phyloP scores from a whole-genome alignment of 2,113 vertebrate genomes.

The Lontra canadensis region DNA sequence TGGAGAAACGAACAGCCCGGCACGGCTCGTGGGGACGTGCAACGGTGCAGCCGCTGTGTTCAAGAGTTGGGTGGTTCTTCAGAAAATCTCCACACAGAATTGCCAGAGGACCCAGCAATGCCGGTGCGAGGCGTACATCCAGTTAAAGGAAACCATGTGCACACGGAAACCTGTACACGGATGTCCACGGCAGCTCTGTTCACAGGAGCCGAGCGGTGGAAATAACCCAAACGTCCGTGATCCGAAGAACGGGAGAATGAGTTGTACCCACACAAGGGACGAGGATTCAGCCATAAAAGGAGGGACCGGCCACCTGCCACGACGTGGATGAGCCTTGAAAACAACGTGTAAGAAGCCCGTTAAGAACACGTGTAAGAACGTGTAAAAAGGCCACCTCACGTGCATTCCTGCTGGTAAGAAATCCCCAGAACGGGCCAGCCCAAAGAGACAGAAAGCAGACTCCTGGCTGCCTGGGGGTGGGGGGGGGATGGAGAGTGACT shows the following conservation, averaged over 20 bases:
- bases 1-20: accelerated
- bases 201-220: background rate
- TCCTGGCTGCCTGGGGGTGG: background rate
- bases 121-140: background rate
- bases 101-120: background rate
- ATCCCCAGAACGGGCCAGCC: background rate
- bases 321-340: background rate
- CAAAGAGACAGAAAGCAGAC: background rate
- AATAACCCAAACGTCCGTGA: too few relatives aligned
- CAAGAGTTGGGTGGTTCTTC: background rate
- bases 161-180: background rate
- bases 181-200: background rate
- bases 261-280: too few relatives aligned
- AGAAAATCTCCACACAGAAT: background rate
- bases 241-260: background rate
- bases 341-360: background rate
- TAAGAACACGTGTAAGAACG: too few relatives aligned
- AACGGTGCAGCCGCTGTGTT: accelerated
- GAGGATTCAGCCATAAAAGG: background rate
- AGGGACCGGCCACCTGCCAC: too few relatives aligned
- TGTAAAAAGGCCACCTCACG: accelerated
- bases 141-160: background rate
- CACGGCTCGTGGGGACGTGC: background rate
- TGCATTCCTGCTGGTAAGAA: background rate
- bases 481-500: background rate